Conservation (phyloP, 2,113 vertebrate genomes). For the Grallaria varia region DNA sequence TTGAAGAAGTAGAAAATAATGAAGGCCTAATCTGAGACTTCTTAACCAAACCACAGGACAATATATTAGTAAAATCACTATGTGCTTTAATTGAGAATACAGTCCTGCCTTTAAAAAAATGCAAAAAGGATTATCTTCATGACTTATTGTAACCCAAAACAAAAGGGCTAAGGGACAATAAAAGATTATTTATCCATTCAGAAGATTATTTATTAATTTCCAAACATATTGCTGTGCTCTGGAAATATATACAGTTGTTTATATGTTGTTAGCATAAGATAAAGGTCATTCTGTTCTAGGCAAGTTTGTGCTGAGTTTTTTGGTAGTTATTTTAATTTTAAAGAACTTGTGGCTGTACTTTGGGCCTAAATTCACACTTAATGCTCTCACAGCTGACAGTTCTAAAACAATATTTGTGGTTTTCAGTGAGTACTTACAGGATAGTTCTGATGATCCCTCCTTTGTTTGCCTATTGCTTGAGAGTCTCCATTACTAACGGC, state of each 20-base stretch:
- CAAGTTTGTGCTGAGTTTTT: background rate
- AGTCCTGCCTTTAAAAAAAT: background rate
- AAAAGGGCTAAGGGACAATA: background rate
- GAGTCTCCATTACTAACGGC: background rate
- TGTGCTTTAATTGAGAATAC: background rate
- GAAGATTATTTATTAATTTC: background rate
- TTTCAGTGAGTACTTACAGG: background rate
- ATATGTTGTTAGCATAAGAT: background rate
- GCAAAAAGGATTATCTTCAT: background rate
- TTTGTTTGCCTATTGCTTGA: background rate
- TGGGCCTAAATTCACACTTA: background rate
- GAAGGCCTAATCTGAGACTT: background rate
- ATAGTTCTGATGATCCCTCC: background rate
- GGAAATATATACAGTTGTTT: background rate
- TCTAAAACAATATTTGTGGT: background rate
- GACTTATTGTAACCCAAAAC: background rate
- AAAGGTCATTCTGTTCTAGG: background rate
- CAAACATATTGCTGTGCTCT: background rate
- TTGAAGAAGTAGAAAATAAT: background rate
- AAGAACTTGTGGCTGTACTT: background rate
- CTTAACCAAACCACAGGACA: no score
- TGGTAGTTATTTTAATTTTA: background rate
- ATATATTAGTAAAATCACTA: accelerated
- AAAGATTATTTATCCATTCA: background rate
- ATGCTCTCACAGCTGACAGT: background rate